Base-by-base conservation (phyloP, 1,140 invertebrate species). In the Ceratoteleas bidentatus region DNA sequence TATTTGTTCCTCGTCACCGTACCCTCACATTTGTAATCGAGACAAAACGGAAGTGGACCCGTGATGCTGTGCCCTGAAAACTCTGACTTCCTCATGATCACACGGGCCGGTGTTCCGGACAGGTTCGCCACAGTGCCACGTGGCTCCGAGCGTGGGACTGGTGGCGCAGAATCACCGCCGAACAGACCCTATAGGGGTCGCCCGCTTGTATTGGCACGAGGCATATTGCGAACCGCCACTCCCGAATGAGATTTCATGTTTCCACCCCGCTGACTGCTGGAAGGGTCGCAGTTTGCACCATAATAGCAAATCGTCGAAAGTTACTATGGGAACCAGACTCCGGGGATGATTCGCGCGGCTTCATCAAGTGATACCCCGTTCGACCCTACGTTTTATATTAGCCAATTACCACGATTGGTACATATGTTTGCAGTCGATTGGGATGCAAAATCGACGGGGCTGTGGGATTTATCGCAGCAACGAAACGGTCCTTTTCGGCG, bases 131-230 rank as follows among this genome's bases (percentile, higher is more conserved):
- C 60, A 84, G 75, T 52, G 82, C 75, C 88, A 88, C 88, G 88
- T 86, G 88, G 82, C 87, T 60, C 16, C 49, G 49, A 88, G 86
- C 88, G 88, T 90, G 89, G 87, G 88, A 90, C 86, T 87, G 75
- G 84, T 75, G 85, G 81, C 76, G 69, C 32, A 72, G 62, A 75
- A 56, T 86, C 85, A 85, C 85, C 80, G 84, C 79, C 49, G 81
- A 82, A 78, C 78, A 72, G 52, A 78, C 66, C 62, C 14, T n/a
- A 70, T 62, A 60, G 78, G 79, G 83, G 79, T 79, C 70, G 78
- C 70, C 80, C 85, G 82, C 80, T 82, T 77, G 86, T 86, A 81
- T 85, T 89, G 87, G 87, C 89, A 88, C 88, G 87, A 84, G 87
- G 79, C 88, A 90, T 90, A 90, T 90, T 90, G 88, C 62, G n/a